Conservation (phyloP, 1,140 invertebrate species). For the Tetragnatha versicolor region DNA sequence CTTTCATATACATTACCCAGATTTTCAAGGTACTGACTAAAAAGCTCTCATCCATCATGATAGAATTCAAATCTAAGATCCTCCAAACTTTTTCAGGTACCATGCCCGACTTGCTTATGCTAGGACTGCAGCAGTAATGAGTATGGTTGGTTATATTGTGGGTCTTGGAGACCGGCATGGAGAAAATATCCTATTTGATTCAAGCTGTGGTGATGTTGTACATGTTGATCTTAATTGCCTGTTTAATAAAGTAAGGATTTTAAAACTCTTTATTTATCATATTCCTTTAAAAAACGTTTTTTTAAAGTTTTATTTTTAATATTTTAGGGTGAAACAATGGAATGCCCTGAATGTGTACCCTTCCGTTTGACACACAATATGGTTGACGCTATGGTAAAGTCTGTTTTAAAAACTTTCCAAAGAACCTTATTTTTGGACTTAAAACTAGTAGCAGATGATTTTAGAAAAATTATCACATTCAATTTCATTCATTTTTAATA, state of each 20-base stretch:
- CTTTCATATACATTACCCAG: too few relatives aligned
- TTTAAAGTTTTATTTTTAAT: not conserved
- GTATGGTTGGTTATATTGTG: slow-evolving; percentile 96
- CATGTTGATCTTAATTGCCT: slow-evolving; percentile 99
- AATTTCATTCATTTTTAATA: too few relatives aligned
- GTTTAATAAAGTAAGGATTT: slow-evolving; percentile 74
- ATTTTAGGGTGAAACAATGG: slow-evolving; percentile 78
- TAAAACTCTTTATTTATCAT: not conserved
- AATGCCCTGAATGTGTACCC: slow-evolving; percentile 92
- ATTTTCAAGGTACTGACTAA: too few relatives aligned
- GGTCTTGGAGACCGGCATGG: slow-evolving; percentile 97
- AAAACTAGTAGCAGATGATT: too few relatives aligned
- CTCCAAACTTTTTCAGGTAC: slow-evolving; percentile 56
- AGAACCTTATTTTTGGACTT: too few relatives aligned
- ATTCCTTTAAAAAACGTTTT: not conserved
- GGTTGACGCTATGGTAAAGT: slow-evolving; percentile 82
- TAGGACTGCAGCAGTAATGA: slow-evolving; percentile 94
- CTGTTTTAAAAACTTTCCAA: not conserved
- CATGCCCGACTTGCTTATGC: slow-evolving; percentile 83
- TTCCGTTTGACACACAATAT: slow-evolving; percentile 97
- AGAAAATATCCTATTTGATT: slow-evolving; percentile 96
- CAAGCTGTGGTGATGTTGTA: slow-evolving; percentile 87
- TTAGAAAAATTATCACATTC: too few relatives aligned
- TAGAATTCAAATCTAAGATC: too few relatives aligned
- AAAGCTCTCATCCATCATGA: too few relatives aligned